phyloP scores from a whole-genome alignment of 2,797 vertebrate species.

The Galago senegalensis region DNA sequence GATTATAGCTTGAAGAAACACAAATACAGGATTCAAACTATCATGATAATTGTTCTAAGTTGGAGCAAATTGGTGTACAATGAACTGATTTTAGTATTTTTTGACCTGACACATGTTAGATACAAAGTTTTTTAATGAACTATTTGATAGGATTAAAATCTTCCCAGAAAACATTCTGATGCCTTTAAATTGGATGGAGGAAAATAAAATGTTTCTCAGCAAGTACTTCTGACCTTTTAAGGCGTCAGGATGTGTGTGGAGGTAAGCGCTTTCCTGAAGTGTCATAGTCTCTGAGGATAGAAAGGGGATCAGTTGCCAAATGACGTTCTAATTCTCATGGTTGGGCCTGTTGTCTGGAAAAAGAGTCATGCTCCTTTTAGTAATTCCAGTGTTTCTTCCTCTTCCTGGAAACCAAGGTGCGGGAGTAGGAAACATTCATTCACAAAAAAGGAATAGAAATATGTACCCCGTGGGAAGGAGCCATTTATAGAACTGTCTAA shows the following conservation, averaged over 20 bases:
- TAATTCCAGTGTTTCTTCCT: constrained; percentile 85
- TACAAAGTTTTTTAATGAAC: constrained; percentile 23
- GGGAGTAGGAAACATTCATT: constrained; percentile 78
- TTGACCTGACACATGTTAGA: constrained; percentile 40
- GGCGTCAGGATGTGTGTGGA: constrained; percentile 74
- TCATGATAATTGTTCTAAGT: neutral
- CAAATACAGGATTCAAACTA: neutral
- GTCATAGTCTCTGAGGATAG: constrained; percentile 74
- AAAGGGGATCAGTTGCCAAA: constrained; percentile 73
- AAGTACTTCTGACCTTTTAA: constrained; percentile 78
- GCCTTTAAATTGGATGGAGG: constrained; percentile 57
- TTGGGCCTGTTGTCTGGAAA: constrained; percentile 73
- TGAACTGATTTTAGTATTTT: constrained; percentile 8
- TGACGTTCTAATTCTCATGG: constrained; percentile 72
- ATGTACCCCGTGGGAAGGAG: constrained; percentile 76
- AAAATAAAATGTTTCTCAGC: constrained; percentile 77
- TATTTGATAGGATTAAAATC: constrained; percentile 37
- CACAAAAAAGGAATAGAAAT: constrained; percentile 80
- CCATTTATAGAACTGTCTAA: constrained; percentile 78
- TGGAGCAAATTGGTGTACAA: constrained; percentile 21
- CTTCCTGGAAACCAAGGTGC: constrained; percentile 84
- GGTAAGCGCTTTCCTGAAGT: constrained; percentile 79
- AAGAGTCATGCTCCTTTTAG: constrained; percentile 78
- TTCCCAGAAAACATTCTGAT: constrained; percentile 44
- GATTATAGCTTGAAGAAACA: neutral